Evolutionary conservation across 2,888 invertebrate species (phyloP).

Genomic region (Stenodema calcarata): DNA sequence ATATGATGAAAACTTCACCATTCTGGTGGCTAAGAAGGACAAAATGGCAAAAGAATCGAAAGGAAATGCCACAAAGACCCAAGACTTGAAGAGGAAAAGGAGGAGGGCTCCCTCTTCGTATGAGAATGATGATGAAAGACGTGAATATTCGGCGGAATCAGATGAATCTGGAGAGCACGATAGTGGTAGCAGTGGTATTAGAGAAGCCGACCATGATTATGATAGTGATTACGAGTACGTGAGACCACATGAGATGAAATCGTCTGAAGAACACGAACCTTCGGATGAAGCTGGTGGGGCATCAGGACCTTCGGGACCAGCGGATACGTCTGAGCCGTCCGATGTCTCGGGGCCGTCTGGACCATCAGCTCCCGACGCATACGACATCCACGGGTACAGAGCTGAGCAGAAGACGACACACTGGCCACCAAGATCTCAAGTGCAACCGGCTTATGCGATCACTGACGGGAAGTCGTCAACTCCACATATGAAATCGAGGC

Average conservation of each 20-base stretch:
- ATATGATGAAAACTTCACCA: slow-evolving; percentile 30
- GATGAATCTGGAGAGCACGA: not conserved
- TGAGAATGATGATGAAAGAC: not conserved
- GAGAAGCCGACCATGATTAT: slow-evolving; percentile 33
- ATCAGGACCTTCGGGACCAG: not conserved
- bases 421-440: slow-evolving; percentile 25
- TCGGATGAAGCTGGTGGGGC: not conserved
- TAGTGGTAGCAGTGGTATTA: not conserved
- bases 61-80: not conserved
- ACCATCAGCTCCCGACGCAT: slow-evolving; percentile 41
- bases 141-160: not conserved
- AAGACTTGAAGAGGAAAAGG: not conserved
- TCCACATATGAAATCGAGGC: slow-evolving; percentile 26
- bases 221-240: slow-evolving; percentile 39
- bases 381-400: slow-evolving; percentile 52
- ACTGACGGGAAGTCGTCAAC: not conserved
- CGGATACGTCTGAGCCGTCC: not conserved
- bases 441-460: slow-evolving; percentile 31
- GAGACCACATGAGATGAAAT: not conserved
- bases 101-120: not conserved
- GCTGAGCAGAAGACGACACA: slow-evolving; percentile 21
- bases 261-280: not conserved
- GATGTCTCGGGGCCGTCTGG: not conserved
- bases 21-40: slow-evolving; percentile 30
- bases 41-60: not conserved